Evolutionary conservation across 37 sponge, comb jelly and placozoan species (phyloP).

Genomic region (Chondrosia reniformis): DNA sequence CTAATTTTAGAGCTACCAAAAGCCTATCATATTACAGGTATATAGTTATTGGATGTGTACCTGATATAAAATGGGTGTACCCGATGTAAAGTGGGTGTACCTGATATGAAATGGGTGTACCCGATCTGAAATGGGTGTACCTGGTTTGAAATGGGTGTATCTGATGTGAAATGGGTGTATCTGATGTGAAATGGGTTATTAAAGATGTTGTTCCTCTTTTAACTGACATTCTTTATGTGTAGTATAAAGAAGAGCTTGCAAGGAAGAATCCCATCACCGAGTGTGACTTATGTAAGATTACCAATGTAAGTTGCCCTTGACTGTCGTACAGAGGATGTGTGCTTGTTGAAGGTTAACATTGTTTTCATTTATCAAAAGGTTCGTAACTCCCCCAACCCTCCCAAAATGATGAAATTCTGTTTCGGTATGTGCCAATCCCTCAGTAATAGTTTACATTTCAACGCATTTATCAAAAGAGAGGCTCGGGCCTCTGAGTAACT

Average conservation of each 20-base stretch:
- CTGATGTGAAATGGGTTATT: too few relatives aligned
- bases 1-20: too few relatives aligned
- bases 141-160: too few relatives aligned
- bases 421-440: background rate
- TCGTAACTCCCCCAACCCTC: slow-evolving; percentile 2
- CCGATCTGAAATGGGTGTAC: too few relatives aligned
- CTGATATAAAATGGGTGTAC: too few relatives aligned
- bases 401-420: slow-evolving; percentile 20
- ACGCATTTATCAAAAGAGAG: background rate
- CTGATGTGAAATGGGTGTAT: too few relatives aligned
- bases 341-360: background rate
- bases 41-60: too few relatives aligned
- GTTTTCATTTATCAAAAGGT: background rate
- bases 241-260: background rate
- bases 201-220: too few relatives aligned
- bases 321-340: background rate
- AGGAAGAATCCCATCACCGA: background rate
- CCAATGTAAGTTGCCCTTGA: background rate
- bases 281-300: background rate
- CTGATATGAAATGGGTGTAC: too few relatives aligned
- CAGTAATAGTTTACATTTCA: background rate
- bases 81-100: too few relatives aligned
- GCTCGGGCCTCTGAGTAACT: too few relatives aligned
- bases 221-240: background rate
- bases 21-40: too few relatives aligned